Evolutionary conservation across 2,888 invertebrate species (phyloP).

Genomic region (Ernsta delagoae): DNA sequence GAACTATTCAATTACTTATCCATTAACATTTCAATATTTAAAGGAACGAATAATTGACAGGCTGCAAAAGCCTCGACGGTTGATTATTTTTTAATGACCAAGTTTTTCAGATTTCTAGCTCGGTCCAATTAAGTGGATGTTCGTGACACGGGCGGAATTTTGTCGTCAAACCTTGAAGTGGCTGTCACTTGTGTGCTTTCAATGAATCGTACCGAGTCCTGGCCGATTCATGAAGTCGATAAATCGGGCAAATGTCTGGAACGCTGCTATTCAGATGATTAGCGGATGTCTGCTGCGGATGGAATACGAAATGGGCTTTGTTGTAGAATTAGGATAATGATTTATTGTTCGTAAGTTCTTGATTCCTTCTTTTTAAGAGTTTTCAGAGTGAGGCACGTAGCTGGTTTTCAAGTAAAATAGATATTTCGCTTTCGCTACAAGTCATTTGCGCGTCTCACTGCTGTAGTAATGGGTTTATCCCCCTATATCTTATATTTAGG

Average conservation of each 20-base stretch:
- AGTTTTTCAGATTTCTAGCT: slow-evolving; percentile 15
- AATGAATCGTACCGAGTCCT: slow-evolving; percentile 39
- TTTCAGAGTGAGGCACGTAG: not conserved
- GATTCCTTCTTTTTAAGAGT: not conserved
- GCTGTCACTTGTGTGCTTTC: slow-evolving; percentile 22
- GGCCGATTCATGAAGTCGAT: slow-evolving; percentile 52
- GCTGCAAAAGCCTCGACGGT: not conserved
- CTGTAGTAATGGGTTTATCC: no score
- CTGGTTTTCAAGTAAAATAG: not conserved
- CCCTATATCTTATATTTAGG: no score
- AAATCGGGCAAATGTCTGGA: slow-evolving; percentile 58
- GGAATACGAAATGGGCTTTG: slow-evolving; percentile 35
- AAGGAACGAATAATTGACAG: not conserved
- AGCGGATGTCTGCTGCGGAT: slow-evolving; percentile 58
- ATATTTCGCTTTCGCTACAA: no score
- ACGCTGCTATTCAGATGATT: slow-evolving; percentile 59
- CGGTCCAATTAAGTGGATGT: slow-evolving; percentile 27
- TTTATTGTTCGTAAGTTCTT: slow-evolving; percentile 21
- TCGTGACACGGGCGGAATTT: slow-evolving; percentile 29
- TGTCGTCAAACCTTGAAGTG: slow-evolving; percentile 29
- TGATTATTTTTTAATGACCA: slow-evolving; percentile 26
- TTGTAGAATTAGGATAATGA: slow-evolving; percentile 34
- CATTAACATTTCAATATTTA: not conserved
- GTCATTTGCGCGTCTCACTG: no score
- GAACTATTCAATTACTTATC: not conserved